Base-by-base conservation (phyloP, 1,140 invertebrate genomes). In the Pantala flavescens region DNA sequence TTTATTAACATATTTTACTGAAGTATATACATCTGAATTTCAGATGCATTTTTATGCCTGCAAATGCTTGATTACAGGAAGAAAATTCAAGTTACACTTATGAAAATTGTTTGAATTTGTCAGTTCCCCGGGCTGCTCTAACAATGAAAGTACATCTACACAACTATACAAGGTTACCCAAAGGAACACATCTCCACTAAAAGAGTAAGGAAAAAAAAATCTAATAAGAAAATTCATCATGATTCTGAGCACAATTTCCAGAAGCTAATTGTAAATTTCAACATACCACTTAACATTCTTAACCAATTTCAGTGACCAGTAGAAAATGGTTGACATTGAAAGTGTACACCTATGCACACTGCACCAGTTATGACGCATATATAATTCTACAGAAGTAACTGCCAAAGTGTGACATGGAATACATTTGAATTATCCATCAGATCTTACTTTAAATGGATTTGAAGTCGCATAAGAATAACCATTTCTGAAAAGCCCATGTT, bases 81-180 rank as follows among this genome's bases (percentile, higher is more conserved):
- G 49, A 63, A 63, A 63, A 63, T 63, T 63, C 49, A 63, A 63
- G 49, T 63, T 63, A 63, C 49, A 63, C n/a, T 63, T 63, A 63
- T 63, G 49, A 63, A 63, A 63, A 63, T 63, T 16, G 14, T 63
- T 63, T 63, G 49, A 63, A 63, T 63, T 63, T 63, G 49, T 63
- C 49, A 7, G 49, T 63, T 63, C 49, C 49, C 49, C n/a, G 49
- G 49, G 49, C 49, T 63, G 49, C 12, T 63, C 49, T 63, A 63
- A 63, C 49, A 63, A 63, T 63, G 49, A 21, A 63, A 63, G 49
- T 63, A 63, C 49, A 63, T 19, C 49, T 63, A 63, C 49, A 63
- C 49, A 63, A 63, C 49, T 63, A 63, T 63, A 63, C 49, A 63
- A 14, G 49, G n/a, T 63, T 19, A 63, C 49, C 49, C 49, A 63